phyloP scores from a whole-genome alignment of 35 echinoderm and acorn worm species.

The Hemicentrotus pulcherrimus region DNA sequence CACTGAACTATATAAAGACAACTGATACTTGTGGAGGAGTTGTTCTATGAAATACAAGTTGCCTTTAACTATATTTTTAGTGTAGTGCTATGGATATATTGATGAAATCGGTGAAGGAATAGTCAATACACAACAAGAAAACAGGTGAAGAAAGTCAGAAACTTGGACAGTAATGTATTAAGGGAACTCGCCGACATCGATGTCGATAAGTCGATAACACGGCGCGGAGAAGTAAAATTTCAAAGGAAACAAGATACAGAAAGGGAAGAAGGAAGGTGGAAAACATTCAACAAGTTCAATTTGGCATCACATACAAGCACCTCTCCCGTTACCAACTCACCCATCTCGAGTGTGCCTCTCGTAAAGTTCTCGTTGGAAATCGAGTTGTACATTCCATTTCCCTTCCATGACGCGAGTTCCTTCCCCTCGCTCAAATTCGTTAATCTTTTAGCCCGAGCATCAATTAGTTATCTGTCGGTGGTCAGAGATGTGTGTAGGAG shows the following conservation, averaged over 20 bases:
- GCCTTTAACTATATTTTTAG: background rate
- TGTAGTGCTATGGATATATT: background rate
- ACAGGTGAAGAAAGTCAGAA: background rate
- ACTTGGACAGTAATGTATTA: background rate
- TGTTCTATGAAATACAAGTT: background rate
- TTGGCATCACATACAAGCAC: constrained; percentile 16
- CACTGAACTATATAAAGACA: background rate
- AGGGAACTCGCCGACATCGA: background rate
- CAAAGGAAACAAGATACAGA: constrained; percentile 18
- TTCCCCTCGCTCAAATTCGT: constrained; percentile 23
- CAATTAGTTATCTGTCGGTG: constrained; percentile 20
- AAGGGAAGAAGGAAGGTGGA: background rate
- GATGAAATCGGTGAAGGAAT: background rate
- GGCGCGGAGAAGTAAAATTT: background rate
- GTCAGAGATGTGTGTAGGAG: background rate
- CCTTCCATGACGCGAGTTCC: background rate
- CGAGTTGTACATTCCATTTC: constrained; percentile 35
- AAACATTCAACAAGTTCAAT: constrained; percentile 19
- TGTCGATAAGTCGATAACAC: background rate
- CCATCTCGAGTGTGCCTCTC: constrained; percentile 3
- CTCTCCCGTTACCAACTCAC: background rate
- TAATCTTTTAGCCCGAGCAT: constrained; percentile 11
- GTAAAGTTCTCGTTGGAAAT: background rate
- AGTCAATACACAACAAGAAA: background rate
- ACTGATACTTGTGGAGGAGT: background rate